Conservation (phyloP, 1,140 invertebrate species). For the Vollenhovia emeryi region DNA sequence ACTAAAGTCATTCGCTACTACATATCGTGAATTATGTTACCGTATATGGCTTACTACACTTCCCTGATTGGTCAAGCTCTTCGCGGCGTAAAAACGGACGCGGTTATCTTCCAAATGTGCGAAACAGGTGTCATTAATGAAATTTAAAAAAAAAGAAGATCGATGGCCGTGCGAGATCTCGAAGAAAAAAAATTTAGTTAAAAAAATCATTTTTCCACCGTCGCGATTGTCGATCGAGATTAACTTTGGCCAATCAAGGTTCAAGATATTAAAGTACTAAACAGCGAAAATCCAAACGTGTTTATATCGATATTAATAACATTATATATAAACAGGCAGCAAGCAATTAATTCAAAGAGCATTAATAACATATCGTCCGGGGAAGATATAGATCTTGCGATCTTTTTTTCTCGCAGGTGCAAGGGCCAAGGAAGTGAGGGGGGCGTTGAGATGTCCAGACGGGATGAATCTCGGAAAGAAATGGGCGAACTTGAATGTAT, state of each 20-base stretch:
- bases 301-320: conserved; percentile 74
- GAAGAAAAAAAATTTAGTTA: background rate
- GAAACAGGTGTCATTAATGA: background rate
- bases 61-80: conserved; percentile 70
- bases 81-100: background rate
- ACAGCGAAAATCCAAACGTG: conserved; percentile 72
- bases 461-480: conserved; percentile 50
- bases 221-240: background rate
- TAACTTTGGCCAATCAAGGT: conserved; percentile 75
- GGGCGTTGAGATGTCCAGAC: conserved; percentile 48
- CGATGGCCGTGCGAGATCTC: background rate
- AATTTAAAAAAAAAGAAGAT: background rate
- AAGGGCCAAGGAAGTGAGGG: conserved; percentile 31
- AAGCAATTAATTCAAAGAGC: conserved; percentile 81
- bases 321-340: conserved; percentile 82
- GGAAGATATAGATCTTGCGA: conserved; percentile 56
- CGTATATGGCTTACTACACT: conserved; percentile 64
- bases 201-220: background rate
- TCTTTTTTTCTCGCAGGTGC: conserved; percentile 53
- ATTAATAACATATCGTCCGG: conserved; percentile 74
- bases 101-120: background rate
- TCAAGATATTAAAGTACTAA: conserved; percentile 74
- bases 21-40: conserved; percentile 56
- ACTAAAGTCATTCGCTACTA: conserved; percentile 73
- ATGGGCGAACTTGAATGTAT: conserved; percentile 65